Evolutionary conservation across 1,140 invertebrate species (phyloP).

Genomic region (Amyelois transitella): DNA sequence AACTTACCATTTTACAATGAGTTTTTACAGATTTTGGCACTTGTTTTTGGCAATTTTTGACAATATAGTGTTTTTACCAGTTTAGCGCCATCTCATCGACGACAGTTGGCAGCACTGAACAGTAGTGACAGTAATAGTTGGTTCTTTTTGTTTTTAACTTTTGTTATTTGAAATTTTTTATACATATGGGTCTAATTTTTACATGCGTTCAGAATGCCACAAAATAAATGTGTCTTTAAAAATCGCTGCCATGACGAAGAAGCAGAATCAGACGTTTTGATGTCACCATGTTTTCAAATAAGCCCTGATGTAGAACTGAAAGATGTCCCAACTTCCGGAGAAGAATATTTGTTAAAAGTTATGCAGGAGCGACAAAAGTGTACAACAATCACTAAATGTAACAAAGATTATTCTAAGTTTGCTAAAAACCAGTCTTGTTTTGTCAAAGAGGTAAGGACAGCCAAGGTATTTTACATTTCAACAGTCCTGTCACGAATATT

Average conservation of each 20-base stretch:
- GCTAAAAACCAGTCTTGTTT: slow-evolving; percentile 48
- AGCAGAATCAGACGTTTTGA: slow-evolving; percentile 19
- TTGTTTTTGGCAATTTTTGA: too few relatives aligned
- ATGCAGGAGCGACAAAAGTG: slow-evolving; percentile 50
- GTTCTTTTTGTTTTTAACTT: too few relatives aligned
- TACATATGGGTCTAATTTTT: too few relatives aligned
- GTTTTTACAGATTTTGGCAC: too few relatives aligned
- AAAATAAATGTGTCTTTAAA: slow-evolving; percentile 28
- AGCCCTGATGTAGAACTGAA: slow-evolving; percentile 41
- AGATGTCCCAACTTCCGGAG: slow-evolving; percentile 50
- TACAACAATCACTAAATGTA: slow-evolving; percentile 37
- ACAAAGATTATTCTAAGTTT: slow-evolving; percentile 44
- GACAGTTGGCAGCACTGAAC: too few relatives aligned
- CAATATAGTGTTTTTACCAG: too few relatives aligned
- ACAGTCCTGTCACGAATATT: too few relatives aligned
- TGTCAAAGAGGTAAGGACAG: slow-evolving; percentile 39
- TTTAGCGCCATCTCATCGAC: too few relatives aligned
- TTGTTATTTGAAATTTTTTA: too few relatives aligned
- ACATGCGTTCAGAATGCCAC: slow-evolving; percentile 24
- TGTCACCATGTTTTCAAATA: slow-evolving; percentile 47
- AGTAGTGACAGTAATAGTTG: too few relatives aligned
- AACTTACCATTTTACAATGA: too few relatives aligned
- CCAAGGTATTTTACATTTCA: too few relatives aligned
- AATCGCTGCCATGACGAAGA: slow-evolving; percentile 18
- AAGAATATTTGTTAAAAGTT: slow-evolving; percentile 58